Evolutionary conservation across 2,797 vertebrate species (phyloP).

Genomic region (Basileuterus tristriatus): DNA sequence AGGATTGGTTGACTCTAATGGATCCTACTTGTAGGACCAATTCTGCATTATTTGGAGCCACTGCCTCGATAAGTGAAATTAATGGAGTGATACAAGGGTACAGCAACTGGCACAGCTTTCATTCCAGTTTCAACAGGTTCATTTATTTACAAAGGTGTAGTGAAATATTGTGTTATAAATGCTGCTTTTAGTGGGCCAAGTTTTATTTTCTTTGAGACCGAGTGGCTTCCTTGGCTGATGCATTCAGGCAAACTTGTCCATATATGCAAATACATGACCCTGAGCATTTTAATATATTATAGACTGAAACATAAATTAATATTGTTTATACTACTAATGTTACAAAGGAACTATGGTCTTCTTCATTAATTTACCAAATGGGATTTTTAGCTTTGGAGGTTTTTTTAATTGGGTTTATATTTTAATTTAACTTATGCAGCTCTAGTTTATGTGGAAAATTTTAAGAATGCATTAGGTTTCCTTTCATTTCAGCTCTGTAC

Average conservation of each 20-base stretch:
- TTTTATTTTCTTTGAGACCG: not conserved
- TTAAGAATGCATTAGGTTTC: not conserved
- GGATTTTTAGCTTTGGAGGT: fast-evolving
- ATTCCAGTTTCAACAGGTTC: not conserved
- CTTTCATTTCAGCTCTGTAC: not conserved
- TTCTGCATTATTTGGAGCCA: not conserved
- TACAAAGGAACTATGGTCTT: not conserved
- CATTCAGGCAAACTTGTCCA: not conserved
- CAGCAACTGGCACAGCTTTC: not conserved
- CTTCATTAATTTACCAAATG: not conserved
- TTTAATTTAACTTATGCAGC: not conserved
- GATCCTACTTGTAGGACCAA: not conserved
- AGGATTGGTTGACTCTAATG: not conserved
- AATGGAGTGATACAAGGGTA: not conserved
- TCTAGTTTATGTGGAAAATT: not conserved
- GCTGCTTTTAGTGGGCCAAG: not conserved
- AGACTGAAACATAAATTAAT: not conserved
- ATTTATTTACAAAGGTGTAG: not conserved
- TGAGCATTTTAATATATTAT: not conserved
- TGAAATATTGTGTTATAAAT: not conserved
- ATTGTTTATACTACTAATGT: not conserved
- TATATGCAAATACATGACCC: not conserved
- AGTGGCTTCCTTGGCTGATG: not conserved
- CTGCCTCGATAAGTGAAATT: not conserved
- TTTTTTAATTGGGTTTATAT: not conserved